Conservation (phyloP, 2,113 vertebrate species). For the Holacanthus passer region DNA sequence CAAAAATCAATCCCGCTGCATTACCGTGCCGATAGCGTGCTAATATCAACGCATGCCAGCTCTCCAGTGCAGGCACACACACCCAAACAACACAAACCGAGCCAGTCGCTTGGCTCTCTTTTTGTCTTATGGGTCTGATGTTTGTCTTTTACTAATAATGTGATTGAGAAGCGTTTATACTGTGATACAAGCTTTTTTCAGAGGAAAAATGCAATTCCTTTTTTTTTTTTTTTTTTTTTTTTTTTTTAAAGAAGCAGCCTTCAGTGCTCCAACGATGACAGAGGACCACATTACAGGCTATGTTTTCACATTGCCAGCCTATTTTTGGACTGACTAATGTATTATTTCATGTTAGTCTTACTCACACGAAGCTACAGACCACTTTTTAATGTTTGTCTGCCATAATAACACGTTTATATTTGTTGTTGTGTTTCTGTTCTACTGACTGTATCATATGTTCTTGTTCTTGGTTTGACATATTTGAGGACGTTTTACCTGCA, state of each 20-base stretch:
- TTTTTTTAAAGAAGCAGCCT: slow-evolving; percentile 40
- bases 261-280: slow-evolving; percentile 39
- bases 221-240: too few relatives aligned
- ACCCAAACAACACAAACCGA: slow-evolving; percentile 16
- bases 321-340: slow-evolving; percentile 51
- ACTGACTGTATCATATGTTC: slow-evolving; percentile 32
- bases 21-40: slow-evolving; percentile 36
- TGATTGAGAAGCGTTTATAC: slow-evolving; percentile 66
- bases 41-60: slow-evolving; percentile 36
- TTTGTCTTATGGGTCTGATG: slow-evolving; percentile 45
- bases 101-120: slow-evolving; percentile 31
- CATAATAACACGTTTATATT: slow-evolving; percentile 43
- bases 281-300: slow-evolving; percentile 38
- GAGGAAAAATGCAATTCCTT: slow-evolving; percentile 49
- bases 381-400: slow-evolving; percentile 65
- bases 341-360: slow-evolving; percentile 50
- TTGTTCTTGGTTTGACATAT: slow-evolving; percentile 47
- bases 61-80: slow-evolving; percentile 20
- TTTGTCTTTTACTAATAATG: slow-evolving; percentile 66
- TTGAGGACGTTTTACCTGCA: slow-evolving; percentile 53
- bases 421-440: slow-evolving; percentile 27
- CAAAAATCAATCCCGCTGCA: slow-evolving; percentile 65
- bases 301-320: too few relatives aligned
- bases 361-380: slow-evolving; percentile 41
- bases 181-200: slow-evolving; percentile 68